These are phyloP conservation scores for Napeogenes inachia DNA, from an alignment of 2,888 invertebrate species.

Conservation along the genomic window DNA sequence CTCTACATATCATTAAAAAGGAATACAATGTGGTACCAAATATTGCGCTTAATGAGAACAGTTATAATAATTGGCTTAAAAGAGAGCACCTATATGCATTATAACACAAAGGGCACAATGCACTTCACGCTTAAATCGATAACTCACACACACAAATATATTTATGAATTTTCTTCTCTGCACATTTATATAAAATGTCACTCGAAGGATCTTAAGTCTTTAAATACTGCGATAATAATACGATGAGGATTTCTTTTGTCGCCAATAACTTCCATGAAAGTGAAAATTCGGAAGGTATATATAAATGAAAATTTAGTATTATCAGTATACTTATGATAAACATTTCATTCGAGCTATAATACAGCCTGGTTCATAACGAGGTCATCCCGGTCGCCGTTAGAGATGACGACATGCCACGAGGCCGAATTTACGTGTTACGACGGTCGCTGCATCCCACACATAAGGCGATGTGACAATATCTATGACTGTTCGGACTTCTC, in stretches of 20 bases:
- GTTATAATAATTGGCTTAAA: neutral
- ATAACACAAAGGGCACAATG: slow-evolving; percentile 18
- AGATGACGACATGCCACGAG: slow-evolving; percentile 70
- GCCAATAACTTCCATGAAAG: too few species aligned
- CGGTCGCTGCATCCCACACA: slow-evolving; percentile 85
- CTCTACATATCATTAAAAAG: neutral
- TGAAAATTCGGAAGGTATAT: neutral
- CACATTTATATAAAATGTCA: slow-evolving; percentile 1
- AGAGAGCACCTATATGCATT: slow-evolving; percentile 8
- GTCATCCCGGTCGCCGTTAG: slow-evolving; percentile 52
- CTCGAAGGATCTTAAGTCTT: neutral
- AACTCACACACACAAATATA: neutral
- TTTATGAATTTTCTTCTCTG: neutral
- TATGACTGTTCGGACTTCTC: slow-evolving; percentile 94
- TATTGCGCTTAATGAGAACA: neutral
- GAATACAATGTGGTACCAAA: neutral
- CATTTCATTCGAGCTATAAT: slow-evolving; percentile 37
- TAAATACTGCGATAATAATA: too few species aligned
- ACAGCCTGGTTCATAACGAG: slow-evolving; percentile 62
- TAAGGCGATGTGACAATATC: slow-evolving; percentile 90
- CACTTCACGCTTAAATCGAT: slow-evolving; percentile 25
- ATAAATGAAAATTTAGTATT: neutral
- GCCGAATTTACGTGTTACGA: slow-evolving; percentile 86
- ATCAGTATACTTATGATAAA: slow-evolving; percentile 25
- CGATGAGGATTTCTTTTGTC: neutral